A percentile compares a stretch with the other conserved stretches of the same genome.
phyloP scores from a whole-genome alignment of 2,888 invertebrate genomes.

The Noctuana brunneofusca region DNA sequence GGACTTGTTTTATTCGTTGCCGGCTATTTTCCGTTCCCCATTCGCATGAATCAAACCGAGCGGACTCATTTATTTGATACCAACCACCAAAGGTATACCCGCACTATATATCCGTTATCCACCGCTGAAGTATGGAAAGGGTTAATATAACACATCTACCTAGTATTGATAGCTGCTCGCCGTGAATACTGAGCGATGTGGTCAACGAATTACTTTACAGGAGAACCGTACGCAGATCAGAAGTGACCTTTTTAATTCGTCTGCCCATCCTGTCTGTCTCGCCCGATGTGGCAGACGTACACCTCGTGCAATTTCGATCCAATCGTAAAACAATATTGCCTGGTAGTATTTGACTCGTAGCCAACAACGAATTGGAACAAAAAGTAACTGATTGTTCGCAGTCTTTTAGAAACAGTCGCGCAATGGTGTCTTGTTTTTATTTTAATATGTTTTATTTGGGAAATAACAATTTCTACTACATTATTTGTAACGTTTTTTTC shows the following conservation, averaged over 20 bases:
- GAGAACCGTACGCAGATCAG: conserved; percentile 2
- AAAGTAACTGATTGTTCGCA: conserved; percentile 4
- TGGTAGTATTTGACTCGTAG: conserved; percentile 21
- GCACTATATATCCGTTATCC: conserved; percentile 32
- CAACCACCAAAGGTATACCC: conserved; percentile 58
- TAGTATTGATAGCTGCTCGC: neutral
- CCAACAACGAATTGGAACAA: conserved; percentile 19
- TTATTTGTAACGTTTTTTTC: too few species aligned
- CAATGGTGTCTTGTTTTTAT: neutral
- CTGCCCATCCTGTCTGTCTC: conserved; percentile 7
- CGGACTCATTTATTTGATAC: conserved; percentile 79
- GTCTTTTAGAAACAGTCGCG: neutral
- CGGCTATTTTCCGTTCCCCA: conserved; percentile 72
- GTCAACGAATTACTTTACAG: conserved; percentile 13
- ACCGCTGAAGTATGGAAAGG: conserved; percentile 25
- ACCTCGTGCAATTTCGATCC: conserved; percentile 17
- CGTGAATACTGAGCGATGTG: conserved; percentile 13
- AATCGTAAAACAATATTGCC: conserved; percentile 21
- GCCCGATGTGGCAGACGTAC: conserved; percentile 5
- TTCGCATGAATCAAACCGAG: conserved; percentile 78
- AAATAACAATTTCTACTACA: too few species aligned
- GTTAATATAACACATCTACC: conserved; percentile 39
- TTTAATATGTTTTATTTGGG: neutral
- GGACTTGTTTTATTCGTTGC: conserved; percentile 74
- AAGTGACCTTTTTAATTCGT: conserved; percentile 17